Evolutionary conservation across 92 coral and sea anemone species (phyloP).

Genomic region (Phenganax stokvisi): DNA sequence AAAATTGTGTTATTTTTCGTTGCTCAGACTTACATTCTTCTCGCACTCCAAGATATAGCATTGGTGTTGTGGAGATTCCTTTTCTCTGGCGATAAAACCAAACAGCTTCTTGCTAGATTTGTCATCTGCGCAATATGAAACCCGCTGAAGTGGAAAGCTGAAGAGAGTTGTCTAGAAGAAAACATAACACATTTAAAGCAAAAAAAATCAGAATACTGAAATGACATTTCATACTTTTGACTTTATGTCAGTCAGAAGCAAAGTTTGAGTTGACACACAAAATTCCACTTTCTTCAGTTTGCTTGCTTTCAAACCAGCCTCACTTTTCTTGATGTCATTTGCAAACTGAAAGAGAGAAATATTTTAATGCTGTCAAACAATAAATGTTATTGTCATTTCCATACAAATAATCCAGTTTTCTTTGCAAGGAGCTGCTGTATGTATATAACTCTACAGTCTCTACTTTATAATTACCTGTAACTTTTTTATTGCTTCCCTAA

Average conservation of each 20-base stretch:
- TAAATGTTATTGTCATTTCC: neutral
- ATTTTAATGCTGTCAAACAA: neutral
- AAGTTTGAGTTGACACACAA: conserved; percentile 61
- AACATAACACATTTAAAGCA: neutral
- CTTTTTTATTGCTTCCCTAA: conserved; percentile 88
- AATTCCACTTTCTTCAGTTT: conserved; percentile 86
- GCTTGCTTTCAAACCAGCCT: conserved; percentile 85
- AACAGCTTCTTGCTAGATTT: conserved; percentile 79
- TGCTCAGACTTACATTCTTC: conserved; percentile 58
- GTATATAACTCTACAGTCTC: neutral
- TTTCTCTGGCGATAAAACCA: conserved; percentile 93
- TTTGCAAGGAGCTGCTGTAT: neutral
- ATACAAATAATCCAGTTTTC: conserved; percentile 3
- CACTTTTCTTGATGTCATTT: conserved; percentile 89
- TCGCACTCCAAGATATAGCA: conserved; percentile 90
- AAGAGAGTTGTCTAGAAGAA: conserved; percentile 61
- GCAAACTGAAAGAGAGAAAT: conserved; percentile 63
- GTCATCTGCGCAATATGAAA: conserved; percentile 97
- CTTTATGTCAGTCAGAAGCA: conserved; percentile 73
- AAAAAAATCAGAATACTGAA: neutral
- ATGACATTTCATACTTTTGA: conserved; percentile 59
- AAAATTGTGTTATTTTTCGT: neutral
- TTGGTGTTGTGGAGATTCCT: conserved; percentile 65
- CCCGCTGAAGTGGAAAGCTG: conserved; percentile 80
- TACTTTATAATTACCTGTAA: conserved; percentile 60